phyloP scores from a whole-genome alignment of 2,113 vertebrate genomes.

The Ictalurus punctatus region DNA sequence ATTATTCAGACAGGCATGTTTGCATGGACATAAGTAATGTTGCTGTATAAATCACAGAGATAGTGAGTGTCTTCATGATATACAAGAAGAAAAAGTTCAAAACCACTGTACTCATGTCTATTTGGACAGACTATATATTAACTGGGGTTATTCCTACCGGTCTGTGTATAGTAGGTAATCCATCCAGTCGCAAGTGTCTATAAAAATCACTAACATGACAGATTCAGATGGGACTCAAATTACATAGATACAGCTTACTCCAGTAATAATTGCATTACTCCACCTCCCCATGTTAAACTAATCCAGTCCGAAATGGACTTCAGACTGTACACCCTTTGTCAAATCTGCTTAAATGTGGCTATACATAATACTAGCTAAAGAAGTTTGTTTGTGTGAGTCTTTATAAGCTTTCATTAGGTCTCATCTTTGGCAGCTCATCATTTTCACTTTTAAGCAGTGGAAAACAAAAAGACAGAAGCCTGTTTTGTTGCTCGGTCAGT shows the following conservation, averaged over 20 bases:
- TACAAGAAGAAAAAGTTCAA: no score
- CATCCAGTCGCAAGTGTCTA: neutral
- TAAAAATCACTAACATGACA: neutral
- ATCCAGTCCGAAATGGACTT: neutral
- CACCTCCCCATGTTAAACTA: neutral
- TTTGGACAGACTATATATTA: neutral
- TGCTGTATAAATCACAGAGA: no score
- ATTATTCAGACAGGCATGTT: no score
- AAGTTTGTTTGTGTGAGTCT: neutral
- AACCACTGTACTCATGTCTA: neutral
- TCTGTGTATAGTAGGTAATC: neutral
- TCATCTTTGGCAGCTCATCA: neutral
- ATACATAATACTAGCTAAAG: neutral
- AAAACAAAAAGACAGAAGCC: neutral
- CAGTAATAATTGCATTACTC: neutral
- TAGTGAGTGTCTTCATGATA: no score
- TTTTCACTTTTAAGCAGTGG: neutral
- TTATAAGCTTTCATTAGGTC: neutral
- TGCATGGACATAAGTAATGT: no score
- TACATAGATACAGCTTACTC: neutral
- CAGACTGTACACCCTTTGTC: neutral
- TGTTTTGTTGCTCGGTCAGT: neutral
- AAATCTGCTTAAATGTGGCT: neutral
- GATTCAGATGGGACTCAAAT: neutral
- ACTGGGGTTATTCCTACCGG: neutral